Evolutionary conservation across 2,888 invertebrate genomes (phyloP).

Genomic region (Drosophila stalkeri): DNA sequence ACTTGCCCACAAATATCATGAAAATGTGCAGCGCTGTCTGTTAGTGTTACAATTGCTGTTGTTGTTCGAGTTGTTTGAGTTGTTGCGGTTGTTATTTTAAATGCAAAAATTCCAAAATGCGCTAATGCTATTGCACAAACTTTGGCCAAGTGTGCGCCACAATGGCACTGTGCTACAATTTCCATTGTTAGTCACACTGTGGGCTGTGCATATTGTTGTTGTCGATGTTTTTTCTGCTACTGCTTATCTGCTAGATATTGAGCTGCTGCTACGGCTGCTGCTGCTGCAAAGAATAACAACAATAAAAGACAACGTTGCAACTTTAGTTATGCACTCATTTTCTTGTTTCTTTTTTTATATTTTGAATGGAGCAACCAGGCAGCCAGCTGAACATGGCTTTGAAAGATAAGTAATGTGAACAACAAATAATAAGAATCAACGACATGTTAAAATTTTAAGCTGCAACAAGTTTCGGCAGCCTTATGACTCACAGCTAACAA

Average conservation of each 20-base stretch:
- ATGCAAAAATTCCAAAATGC: conserved; percentile 64
- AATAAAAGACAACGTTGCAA: conserved; percentile 29
- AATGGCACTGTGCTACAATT: conserved; percentile 41
- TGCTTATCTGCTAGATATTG: conserved; percentile 45
- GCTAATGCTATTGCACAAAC: conserved; percentile 69
- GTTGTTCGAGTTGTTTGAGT: conserved; percentile 18
- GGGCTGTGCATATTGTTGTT: conserved; percentile 24
- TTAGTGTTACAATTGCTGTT: conserved; percentile 37
- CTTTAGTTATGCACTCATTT: conserved; percentile 39
- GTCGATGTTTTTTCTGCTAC: conserved; percentile 18
- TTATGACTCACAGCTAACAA: conserved; percentile 29
- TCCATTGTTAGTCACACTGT: conserved; percentile 53
- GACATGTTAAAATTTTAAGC: conserved; percentile 11
- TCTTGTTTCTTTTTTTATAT: neutral
- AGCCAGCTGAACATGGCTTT: conserved; percentile 20
- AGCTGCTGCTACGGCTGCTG: conserved; percentile 20
- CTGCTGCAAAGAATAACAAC: conserved; percentile 38
- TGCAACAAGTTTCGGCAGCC: conserved; percentile 2
- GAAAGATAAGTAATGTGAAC: conserved; percentile 39
- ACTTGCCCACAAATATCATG: conserved; percentile 55
- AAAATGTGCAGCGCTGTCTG: conserved; percentile 53
- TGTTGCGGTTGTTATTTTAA: conserved; percentile 48
- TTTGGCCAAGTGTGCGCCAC: conserved; percentile 58
- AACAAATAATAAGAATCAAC: conserved; percentile 13
- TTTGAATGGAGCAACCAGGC: conserved; percentile 36